Evolutionary conservation across 2,888 invertebrate genomes (phyloP), one percentile per base, ranked within the genome.

Genomic region (Margaritifera margaritifera): DNA sequence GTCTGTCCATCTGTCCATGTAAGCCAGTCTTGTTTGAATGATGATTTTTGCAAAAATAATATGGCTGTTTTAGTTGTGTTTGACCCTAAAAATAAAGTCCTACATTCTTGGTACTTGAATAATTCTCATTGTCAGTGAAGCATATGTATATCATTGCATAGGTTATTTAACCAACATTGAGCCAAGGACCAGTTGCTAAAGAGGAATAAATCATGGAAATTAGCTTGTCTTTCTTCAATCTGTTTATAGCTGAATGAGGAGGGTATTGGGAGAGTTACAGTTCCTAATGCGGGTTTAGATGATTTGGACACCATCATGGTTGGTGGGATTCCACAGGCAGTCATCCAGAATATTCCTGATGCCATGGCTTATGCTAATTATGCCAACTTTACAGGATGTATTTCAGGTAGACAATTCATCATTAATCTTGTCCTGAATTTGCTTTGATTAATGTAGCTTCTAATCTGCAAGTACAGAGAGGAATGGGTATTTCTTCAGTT

Each of bases 361-460:
- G 69, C 72, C 3, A 62, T 68, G 18, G 66, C 68, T 31, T 69
- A 73, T 51, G 66, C 74, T 42, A 66, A 71, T 18, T 72, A 78
- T 42, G 69, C 72, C 24, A 86, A 86, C 72, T 86, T 86, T 70
- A 79, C 83, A 54, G 86, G 86, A 15, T 85, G 84, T 72, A 71
- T 86, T 54, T 83, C 83, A 58, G 84, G 86, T 86, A 76, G 42
- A 42, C 42, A 67, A 77, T 69, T 50, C 22, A 24, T 18, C 18
- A 53, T 52, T 50, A 18, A 20, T 56, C 22, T 65, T 50, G 22
- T 60, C 25, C 31, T n/a, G 53, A 3, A 42, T 22, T 15, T 42
- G 6, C 42, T 51, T 42, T n/a, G 11, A 50, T n/a, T 22, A 42
- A 62, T 4, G 11, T 42, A 20, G 18, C 20, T 62, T 59, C 3